Conservation (phyloP, 1,140 invertebrate species). For the Eufriesea mexicana region DNA sequence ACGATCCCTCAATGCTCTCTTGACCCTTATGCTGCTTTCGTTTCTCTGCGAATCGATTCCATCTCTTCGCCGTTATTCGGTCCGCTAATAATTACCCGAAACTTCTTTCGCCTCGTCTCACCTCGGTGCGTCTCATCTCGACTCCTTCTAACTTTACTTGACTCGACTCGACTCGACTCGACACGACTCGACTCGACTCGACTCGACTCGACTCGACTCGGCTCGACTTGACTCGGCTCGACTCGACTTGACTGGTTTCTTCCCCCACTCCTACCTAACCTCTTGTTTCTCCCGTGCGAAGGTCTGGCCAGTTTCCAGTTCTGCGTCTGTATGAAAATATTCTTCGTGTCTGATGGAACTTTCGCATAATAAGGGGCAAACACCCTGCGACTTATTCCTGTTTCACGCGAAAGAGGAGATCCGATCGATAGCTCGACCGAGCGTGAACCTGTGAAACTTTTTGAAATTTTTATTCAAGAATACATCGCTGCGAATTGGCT, state of each 20-base stretch:
- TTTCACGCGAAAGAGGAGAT: background rate
- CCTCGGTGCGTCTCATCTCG: too few relatives aligned
- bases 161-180: too few relatives aligned
- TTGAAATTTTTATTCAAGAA: background rate
- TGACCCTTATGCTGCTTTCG: too few relatives aligned
- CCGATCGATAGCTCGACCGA: background rate
- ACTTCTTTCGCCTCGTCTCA: background rate
- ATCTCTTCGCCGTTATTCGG: background rate
- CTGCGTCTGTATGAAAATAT: conserved; percentile 8
- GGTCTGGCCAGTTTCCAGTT: background rate
- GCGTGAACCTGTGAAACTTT: background rate
- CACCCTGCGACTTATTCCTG: background rate
- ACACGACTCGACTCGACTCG: too few relatives aligned
- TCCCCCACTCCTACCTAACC: too few relatives aligned
- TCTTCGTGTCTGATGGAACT: background rate
- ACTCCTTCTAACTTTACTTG: too few relatives aligned
- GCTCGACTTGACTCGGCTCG: too few relatives aligned
- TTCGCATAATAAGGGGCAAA: conserved; percentile 45
- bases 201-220: too few relatives aligned
- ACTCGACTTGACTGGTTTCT: too few relatives aligned
- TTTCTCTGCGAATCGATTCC: conserved; percentile 19
- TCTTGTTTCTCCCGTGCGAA: too few relatives aligned
- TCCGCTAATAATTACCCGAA: conserved; percentile 31
- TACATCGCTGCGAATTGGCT: background rate
- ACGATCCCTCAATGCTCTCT: background rate